phyloP scores from a whole-genome alignment of 2,797 vertebrate species.

The Siniperca undulata region DNA sequence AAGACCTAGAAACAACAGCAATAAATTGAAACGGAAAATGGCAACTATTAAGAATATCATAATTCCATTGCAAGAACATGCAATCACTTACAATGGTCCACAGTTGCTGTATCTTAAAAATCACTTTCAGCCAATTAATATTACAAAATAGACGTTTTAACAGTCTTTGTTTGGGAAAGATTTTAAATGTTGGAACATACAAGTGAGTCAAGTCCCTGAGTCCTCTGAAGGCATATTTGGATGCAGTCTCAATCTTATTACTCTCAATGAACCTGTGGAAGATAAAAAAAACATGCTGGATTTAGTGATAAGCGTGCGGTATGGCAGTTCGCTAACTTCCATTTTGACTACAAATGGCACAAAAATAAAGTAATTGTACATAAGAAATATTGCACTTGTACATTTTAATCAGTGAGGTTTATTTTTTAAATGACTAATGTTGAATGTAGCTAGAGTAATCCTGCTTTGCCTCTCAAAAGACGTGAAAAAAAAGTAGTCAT shows the following conservation, averaged over 20 bases:
- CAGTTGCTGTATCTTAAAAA: not conserved
- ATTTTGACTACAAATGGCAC: not conserved
- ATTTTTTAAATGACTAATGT: not conserved
- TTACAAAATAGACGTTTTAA: constrained; percentile 13
- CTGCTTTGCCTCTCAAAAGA: no score
- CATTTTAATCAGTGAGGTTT: not conserved
- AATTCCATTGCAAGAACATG: not conserved
- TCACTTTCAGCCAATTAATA: not conserved
- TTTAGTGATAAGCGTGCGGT: not conserved
- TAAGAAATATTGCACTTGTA: not conserved
- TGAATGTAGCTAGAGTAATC: not conserved
- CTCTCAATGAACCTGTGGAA: constrained; percentile 94
- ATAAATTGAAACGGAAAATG: constrained; percentile 9
- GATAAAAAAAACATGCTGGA: not conserved
- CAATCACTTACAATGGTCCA: not conserved
- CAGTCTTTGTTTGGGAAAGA: constrained; percentile 16
- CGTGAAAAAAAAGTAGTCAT: not conserved
- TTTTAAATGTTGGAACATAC: constrained; percentile 85
- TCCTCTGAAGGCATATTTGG: constrained; percentile 95
- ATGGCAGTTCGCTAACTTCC: no score
- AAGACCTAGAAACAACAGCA: constrained; percentile 85
- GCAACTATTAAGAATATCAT: not conserved
- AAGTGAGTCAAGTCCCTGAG: constrained; percentile 97
- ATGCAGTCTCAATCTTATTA: constrained; percentile 95
- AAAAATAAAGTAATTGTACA: not conserved